phyloP scores from a whole-genome alignment of 2,113 vertebrate genomes.

The human (Homo sapiens) region DNA sequence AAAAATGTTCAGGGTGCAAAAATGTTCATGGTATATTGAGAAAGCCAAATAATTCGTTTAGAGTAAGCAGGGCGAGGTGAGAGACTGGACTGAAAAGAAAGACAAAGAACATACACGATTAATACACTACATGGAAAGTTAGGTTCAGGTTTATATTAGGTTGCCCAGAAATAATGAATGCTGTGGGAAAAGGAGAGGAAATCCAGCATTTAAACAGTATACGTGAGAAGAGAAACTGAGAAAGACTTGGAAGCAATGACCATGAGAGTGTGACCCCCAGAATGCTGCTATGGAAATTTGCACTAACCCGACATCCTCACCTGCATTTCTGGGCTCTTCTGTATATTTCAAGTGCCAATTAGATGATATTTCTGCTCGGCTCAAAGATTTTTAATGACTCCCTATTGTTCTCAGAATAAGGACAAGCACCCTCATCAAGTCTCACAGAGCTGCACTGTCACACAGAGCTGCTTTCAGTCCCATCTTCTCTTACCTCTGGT shows the following conservation, averaged over 20 bases:
- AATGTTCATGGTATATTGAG: too few species aligned
- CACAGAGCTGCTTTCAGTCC: fast-evolving
- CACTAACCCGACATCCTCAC: neutral
- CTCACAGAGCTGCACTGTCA: fast-evolving
- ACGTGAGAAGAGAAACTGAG: neutral
- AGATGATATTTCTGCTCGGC: neutral
- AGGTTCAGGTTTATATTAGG: neutral
- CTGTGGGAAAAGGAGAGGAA: too few species aligned
- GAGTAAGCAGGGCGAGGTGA: too few species aligned
- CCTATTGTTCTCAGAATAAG: neutral
- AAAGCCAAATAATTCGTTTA: too few species aligned
- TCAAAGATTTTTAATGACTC: neutral
- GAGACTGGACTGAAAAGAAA: too few species aligned
- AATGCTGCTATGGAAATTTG: neutral
- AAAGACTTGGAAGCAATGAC: too few species aligned
- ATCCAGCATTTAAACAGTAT: neutral
- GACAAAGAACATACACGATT: too few species aligned
- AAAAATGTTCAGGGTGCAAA: too few species aligned
- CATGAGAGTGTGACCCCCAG: fast-evolving
- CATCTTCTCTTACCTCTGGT: fast-evolving
- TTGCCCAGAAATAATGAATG: neutral
- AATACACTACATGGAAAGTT: neutral
- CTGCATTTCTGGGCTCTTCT: neutral
- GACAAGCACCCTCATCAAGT: fast-evolving
- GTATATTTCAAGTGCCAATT: too few species aligned